These are phyloP conservation scores for Sciurus vulgaris DNA, from an alignment of 2,797 vertebrate genomes.

Conservation along the genomic window DNA sequence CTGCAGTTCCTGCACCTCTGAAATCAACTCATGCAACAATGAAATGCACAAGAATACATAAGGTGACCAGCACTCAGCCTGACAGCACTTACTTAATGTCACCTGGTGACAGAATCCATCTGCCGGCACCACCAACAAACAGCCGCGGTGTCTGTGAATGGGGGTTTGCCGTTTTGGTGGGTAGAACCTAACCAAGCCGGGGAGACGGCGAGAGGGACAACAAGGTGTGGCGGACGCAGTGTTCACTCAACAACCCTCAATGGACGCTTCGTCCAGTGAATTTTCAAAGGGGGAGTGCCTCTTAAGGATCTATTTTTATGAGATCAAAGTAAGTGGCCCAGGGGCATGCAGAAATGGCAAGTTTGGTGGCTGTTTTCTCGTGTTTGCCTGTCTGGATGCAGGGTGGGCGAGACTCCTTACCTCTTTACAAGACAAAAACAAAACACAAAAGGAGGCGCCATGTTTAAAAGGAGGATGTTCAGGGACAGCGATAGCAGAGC, in stretches of 20 bases:
- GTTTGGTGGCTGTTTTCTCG: not conserved
- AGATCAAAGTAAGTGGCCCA: not conserved
- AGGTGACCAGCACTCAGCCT: not conserved
- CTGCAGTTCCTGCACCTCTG: not conserved
- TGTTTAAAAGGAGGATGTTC: not conserved
- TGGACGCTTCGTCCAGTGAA: not conserved
- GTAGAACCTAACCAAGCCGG: not conserved
- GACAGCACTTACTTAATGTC: not conserved
- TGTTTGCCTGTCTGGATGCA: not conserved
- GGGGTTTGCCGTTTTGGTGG: not conserved
- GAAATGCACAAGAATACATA: not conserved
- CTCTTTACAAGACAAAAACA: not conserved
- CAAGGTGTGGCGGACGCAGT: not conserved
- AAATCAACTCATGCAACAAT: not conserved
- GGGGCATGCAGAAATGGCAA: too few relatives aligned
- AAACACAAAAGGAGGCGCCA: not conserved
- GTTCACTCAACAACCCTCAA: too few relatives aligned
- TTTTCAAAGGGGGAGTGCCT: not conserved
- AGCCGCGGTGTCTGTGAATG: not conserved
- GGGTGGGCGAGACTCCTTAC: too few relatives aligned
- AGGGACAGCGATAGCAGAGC: not conserved
- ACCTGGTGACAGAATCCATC: not conserved
- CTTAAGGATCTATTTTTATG: not conserved
- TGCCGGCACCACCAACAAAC: accelerated
- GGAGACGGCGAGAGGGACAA: not conserved